These are phyloP conservation scores for Sander lucioperca DNA, from an alignment of 2,113 vertebrate genomes.

Conservation along the genomic window DNA sequence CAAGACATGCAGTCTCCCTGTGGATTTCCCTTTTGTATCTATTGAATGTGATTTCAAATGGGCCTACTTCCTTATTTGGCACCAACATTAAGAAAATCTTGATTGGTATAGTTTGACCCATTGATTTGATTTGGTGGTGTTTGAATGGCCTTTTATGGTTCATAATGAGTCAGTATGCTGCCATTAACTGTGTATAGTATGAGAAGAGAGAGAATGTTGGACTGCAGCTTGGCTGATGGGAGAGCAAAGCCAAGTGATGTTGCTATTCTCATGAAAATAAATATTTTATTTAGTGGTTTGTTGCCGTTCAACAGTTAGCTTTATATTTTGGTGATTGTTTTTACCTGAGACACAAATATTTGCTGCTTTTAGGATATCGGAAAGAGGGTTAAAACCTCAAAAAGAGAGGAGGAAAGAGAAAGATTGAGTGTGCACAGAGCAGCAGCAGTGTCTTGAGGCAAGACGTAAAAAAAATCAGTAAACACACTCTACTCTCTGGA, in stretches of 20 bases:
- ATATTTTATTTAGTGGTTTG: neutral
- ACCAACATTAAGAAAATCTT: constrained; percentile 46
- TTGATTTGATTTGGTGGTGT: constrained; percentile 37
- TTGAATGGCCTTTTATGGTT: constrained; percentile 49
- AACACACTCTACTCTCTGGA: constrained; percentile 68
- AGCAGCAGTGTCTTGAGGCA: constrained; percentile 56
- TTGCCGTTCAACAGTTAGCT: neutral
- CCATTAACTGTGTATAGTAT: neutral
- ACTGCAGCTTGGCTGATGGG: constrained; percentile 31
- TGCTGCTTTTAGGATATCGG: constrained; percentile 1
- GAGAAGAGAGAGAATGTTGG: constrained; percentile 9
- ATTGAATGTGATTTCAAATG: constrained; percentile 60
- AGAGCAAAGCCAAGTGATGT: neutral
- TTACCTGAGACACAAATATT: neutral
- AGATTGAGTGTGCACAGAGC: constrained; percentile 3
- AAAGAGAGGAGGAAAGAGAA: constrained; percentile 16
- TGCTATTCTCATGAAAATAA: neutral
- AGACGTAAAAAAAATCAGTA: constrained; percentile 64
- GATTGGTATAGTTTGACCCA: constrained; percentile 46
- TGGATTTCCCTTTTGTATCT: constrained; percentile 65
- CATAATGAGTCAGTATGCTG: constrained; percentile 33
- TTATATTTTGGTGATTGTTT: constrained; percentile 17
- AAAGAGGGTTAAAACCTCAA: neutral
- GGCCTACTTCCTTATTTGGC: constrained; percentile 75
- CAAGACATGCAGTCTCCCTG: constrained; percentile 53